Evolutionary conservation across 1,140 invertebrate genomes (phyloP), one percentile per base, ranked within the genome.

Genomic region (Olivierus martensii): DNA sequence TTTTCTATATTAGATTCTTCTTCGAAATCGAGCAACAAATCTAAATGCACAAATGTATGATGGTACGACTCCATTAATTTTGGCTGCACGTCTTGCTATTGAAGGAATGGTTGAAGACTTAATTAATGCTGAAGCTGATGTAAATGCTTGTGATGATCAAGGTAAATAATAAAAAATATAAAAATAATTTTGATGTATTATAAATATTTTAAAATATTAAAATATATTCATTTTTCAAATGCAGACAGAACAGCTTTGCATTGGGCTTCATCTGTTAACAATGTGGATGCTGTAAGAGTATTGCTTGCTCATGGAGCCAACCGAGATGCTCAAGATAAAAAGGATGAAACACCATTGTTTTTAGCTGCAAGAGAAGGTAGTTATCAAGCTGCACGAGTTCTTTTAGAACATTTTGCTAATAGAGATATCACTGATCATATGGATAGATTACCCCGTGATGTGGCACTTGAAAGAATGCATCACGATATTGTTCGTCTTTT

Each of bases 341-440:
- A 94, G 77, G 93, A 96, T 64, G 89, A 97, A 67, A 98, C 93
- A 0, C 90, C 93, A 1, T 67, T 97, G 53, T 97, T 96, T 71
- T 74, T 96, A 5, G 92, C 92, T 12, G 90, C 91, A 0, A 76
- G 88, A 34, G 93, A 98, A 70, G 92, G 93, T 4, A 89, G 87
- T 50, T 93, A 81, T 64, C 83, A 90, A 65, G 87, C 89, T 0
- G 92, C 88, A 59, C 87, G 91, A 65, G 81, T 87, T 11, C 71
- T 97, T 5, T 67, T 98, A 3, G 89, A 96, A 63, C 84, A 89
- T 46, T 84, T 87, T 65, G 89, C 91, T 5, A 97, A 96, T 69
- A 72, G 90, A 35, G 93, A 98, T 68, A 96, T 98, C 54, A 90
- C 91, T 1, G 92, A 97, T 73, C 90, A 97, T 66, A 96, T 97